phyloP scores from a whole-genome alignment of 2,888 invertebrate species.

The Dryocosmus kuriphilus region DNA sequence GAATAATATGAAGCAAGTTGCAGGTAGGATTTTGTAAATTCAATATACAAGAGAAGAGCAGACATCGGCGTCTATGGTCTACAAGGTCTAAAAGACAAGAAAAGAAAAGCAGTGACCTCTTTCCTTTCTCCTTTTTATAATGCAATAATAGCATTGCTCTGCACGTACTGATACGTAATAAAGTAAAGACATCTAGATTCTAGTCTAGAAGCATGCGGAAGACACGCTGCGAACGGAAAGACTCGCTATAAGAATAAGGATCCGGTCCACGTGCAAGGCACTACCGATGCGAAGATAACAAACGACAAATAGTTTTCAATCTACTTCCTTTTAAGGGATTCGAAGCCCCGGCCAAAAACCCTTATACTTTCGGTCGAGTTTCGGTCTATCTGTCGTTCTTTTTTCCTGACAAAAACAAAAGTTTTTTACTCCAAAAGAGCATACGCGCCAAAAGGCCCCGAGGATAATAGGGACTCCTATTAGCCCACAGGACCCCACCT shows the following conservation, averaged over 20 bases:
- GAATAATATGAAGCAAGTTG: constrained; percentile 50
- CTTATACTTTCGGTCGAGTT: too few relatives aligned
- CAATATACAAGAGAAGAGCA: constrained; percentile 20
- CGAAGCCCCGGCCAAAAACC: too few relatives aligned
- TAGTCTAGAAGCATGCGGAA: constrained; percentile 12
- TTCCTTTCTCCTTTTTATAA: constrained; percentile 50
- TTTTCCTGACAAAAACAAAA: too few relatives aligned
- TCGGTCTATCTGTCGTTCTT: neutral
- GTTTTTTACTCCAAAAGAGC: too few relatives aligned
- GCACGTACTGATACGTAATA: constrained; percentile 67
- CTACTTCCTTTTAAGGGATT: neutral
- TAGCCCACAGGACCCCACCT: too few relatives aligned
- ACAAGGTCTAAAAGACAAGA: neutral
- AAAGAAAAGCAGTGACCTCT: neutral
- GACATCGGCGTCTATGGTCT: neutral
- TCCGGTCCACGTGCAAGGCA: constrained; percentile 45
- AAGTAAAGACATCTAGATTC: constrained; percentile 64
- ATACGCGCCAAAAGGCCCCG: too few relatives aligned
- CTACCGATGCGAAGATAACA: too few relatives aligned
- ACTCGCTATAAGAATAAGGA: constrained; percentile 51
- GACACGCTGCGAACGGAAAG: constrained; percentile 43
- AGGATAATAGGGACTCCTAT: too few relatives aligned
- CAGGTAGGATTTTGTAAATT: neutral
- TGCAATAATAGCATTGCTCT: constrained; percentile 66
- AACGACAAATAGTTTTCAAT: neutral